Percentiles rank a stretch among this genome's conserved stretches.
phyloP scores from a whole-genome alignment of 2,888 invertebrate species.

The Eutolmus rufibarbis region DNA sequence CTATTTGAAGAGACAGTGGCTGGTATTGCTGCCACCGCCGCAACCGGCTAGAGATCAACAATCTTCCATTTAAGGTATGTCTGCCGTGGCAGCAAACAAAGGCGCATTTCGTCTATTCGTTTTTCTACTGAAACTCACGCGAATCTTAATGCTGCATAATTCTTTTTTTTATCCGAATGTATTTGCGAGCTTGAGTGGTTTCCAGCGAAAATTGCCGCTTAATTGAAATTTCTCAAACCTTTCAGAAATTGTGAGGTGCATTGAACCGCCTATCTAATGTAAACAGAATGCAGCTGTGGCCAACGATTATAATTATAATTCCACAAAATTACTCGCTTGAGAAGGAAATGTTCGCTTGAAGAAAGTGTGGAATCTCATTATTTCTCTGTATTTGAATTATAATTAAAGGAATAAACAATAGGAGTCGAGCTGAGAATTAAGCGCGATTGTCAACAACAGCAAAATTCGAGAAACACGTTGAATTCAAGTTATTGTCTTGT shows the following conservation, averaged over 20 bases:
- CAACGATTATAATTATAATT: not conserved
- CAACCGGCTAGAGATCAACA: conserved; percentile 17
- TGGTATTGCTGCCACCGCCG: not conserved
- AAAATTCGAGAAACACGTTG: not conserved
- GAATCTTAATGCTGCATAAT: conserved; percentile 20
- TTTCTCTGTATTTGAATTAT: not conserved
- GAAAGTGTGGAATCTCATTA: not conserved
- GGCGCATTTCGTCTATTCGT: not conserved
- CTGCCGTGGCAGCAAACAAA: not conserved
- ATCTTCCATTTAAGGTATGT: not conserved
- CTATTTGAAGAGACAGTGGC: not conserved
- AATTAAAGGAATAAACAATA: not conserved
- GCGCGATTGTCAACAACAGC: not conserved
- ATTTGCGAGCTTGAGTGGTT: not conserved
- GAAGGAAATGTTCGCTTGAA: not conserved
- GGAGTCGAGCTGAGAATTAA: not conserved
- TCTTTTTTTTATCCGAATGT: not conserved
- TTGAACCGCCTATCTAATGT: not conserved
- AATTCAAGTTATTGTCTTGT: not conserved
- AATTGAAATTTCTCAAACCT: not conserved
- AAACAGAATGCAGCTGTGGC: not conserved
- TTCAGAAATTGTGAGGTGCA: not conserved
- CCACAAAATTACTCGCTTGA: not conserved
- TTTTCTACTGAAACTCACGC: conserved; percentile 16
- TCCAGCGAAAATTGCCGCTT: not conserved